Conservation (phyloP, 2,888 invertebrate genomes). For the Eupeodes latifasciatus region DNA sequence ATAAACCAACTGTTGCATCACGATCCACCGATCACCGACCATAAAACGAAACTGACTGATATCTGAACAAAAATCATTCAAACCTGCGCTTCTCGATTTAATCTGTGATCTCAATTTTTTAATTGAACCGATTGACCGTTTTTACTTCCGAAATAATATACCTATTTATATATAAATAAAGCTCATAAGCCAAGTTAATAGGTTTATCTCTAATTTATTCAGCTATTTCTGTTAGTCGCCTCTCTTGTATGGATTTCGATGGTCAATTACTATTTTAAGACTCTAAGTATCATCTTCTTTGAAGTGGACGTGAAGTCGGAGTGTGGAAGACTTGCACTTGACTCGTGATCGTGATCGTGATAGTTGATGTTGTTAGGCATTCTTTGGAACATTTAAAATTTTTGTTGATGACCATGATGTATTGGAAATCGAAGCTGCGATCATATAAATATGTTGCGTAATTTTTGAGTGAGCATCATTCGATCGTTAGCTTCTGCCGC, state of each 20-base stretch:
- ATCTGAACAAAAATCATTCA: not conserved
- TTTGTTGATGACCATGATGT: constrained; percentile 51
- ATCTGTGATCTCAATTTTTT: constrained; percentile 47
- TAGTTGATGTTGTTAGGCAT: constrained; percentile 5
- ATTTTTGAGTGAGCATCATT: constrained; percentile 58
- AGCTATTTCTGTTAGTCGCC: not conserved
- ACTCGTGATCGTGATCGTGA: not conserved
- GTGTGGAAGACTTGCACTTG: not conserved
- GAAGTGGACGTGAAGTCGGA: not conserved
- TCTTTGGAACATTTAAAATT: constrained; percentile 5
- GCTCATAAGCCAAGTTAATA: not conserved
- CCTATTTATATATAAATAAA: constrained; percentile 15
- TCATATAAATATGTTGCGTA: constrained; percentile 69
- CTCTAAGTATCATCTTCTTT: not conserved
- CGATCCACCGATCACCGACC: not conserved
- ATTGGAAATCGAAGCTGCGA: constrained; percentile 21
- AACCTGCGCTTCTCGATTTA: not conserved
- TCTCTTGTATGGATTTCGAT: constrained; percentile 21
- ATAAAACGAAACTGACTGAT: not conserved
- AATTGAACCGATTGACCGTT: constrained; percentile 22
- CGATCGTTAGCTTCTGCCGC: constrained; percentile 59
- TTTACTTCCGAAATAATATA: constrained; percentile 53
- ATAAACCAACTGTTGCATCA: too few species aligned
- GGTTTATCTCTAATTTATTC: constrained; percentile 27
- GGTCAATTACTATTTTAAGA: constrained; percentile 22